phyloP scores from a whole-genome alignment of 1,140 invertebrate species.

The Dreissena rostriformis region DNA sequence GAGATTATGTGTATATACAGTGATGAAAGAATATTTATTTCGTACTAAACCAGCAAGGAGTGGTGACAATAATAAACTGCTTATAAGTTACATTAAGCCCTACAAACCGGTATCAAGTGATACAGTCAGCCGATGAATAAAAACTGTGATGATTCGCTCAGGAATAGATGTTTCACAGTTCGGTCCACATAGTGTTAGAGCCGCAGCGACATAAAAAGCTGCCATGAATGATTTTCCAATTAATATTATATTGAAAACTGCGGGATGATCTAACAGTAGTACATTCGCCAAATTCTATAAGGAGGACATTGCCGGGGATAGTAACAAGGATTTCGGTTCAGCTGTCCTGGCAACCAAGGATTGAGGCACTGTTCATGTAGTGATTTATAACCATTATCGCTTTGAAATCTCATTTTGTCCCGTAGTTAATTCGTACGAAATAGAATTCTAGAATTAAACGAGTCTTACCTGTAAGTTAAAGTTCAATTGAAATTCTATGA shows the following conservation, averaged over 20 bases:
- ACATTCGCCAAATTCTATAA: constrained; percentile 31
- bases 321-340: not conserved
- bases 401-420: not conserved
- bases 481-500: not conserved
- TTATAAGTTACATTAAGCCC: constrained; percentile 55
- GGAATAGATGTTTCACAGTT: constrained; percentile 37
- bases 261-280: constrained; percentile 17
- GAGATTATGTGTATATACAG: constrained; percentile 30
- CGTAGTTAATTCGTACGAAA: not conserved
- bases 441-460: not conserved
- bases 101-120: constrained; percentile 33
- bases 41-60: constrained; percentile 2
- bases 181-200: constrained; percentile 46
- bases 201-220: constrained; percentile 35
- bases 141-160: constrained; percentile 32
- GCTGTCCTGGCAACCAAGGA: too few relatives aligned
- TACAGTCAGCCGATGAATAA: constrained; percentile 43
- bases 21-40: constrained; percentile 45
- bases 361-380: not conserved
- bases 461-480: not conserved
- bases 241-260: constrained; percentile 1
- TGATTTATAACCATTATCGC: not conserved
- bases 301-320: not conserved
- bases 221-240: constrained; percentile 3
- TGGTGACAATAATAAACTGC: constrained; percentile 16